phyloP scores from a whole-genome alignment of 2,113 vertebrate genomes.

The Pithys albifrons region DNA sequence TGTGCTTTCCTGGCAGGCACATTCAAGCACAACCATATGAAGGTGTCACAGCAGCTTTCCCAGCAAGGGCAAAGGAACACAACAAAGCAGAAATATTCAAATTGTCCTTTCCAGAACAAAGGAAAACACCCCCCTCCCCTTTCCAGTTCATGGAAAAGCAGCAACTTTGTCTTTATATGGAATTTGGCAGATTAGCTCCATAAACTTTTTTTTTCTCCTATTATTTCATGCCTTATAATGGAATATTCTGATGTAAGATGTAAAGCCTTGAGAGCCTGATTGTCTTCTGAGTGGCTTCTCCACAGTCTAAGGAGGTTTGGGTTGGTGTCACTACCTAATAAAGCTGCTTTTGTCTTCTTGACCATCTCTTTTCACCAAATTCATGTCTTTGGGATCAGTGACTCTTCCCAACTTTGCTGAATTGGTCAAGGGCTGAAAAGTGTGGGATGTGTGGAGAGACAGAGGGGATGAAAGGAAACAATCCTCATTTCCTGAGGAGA shows the following conservation, averaged over 20 bases:
- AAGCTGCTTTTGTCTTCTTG: background rate
- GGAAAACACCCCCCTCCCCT: background rate
- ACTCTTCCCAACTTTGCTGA: background rate
- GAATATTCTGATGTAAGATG: background rate
- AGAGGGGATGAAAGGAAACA: background rate
- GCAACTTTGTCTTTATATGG: background rate
- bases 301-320: background rate
- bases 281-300: background rate
- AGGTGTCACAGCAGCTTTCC: background rate
- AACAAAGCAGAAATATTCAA: background rate
- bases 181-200: background rate
- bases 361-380: background rate
- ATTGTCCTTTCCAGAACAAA: background rate
- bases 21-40: background rate
- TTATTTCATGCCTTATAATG: background rate
- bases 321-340: background rate
- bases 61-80: background rate
- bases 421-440: background rate
- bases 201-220: background rate
- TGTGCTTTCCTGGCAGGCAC: background rate
- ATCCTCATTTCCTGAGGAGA: background rate
- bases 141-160: background rate
- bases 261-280: background rate
- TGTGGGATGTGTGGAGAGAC: background rate
- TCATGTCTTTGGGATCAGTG: background rate